Base-by-base conservation (phyloP, 2,113 vertebrate genomes). In the Zootoca vivipara region DNA sequence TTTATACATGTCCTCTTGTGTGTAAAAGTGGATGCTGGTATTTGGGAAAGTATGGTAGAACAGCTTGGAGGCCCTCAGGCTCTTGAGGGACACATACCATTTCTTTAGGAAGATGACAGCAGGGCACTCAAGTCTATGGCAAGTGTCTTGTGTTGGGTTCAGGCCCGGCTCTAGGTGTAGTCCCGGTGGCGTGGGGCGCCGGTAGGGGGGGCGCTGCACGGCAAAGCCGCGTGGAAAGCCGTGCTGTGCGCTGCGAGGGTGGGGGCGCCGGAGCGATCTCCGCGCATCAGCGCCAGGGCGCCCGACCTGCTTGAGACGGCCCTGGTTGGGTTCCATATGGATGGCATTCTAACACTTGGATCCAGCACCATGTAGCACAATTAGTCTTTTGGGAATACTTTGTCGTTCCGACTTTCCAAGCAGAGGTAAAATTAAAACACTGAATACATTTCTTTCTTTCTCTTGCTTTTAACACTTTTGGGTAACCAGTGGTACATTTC, bases 401-500 rank as follows among this genome's bases (percentile, higher is more conserved):
- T 16, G 40, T 7, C 30, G 7, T 72, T 40, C 20, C 16, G 33
- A 69, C 64, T 80, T 80, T 42, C 78, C 28, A 72, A 30, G 15
- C 46, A 80, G 42, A 22, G 22, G 26, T 79, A 56, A 26, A 70
- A 18, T 69, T 56, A n/a, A 85, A n/a, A 62, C 7, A 24, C 73
- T 33, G 56, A 58, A 40, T 22, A 74, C 20, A 52, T 81, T 0
- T 28, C 20, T 35, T 20, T 30, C 69, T 1, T n/a, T 75, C 52
- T 62, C 20, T 3, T 33, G 22, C 18, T 56, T 56, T 86, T 64
- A 82, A 78, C 67, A 89, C 7, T 22, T 3, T 65, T 1, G 7
- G 24, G 35, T 12, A 4, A 86, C 92, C 46, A 95, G 91, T 74
- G 89, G 70, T 77, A 93, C 3, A 4, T 6, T 88, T 42, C 86